Evolutionary conservation across 2,888 invertebrate species (phyloP), one percentile per base, ranked within the genome.

Genomic region (Agrypnus murinus): DNA sequence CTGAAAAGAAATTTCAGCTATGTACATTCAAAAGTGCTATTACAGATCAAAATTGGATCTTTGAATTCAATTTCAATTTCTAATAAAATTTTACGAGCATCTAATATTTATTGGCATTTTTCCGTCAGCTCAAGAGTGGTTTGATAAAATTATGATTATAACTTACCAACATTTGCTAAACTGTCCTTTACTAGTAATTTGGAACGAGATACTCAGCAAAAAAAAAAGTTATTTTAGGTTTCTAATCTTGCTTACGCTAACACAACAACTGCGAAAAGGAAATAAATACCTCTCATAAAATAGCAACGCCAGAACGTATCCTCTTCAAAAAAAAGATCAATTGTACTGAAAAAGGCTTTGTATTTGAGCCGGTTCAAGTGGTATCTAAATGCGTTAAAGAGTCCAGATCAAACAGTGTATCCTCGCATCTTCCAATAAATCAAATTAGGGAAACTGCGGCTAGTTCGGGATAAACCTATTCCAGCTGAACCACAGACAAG

Each of bases 401-500:
- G 64, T 69, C 45, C 25, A 69, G 58, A 69, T 64, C 69, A 63
- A 65, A 69, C 65, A 32, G 66, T 59, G 36, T 40, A 53, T 66
- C 48, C 58, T 59, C 66, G 59, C 58, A 67, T 63, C 71, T 63
- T 71, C 57, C 66, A 63, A 71, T 71, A 71, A 71, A 71, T 71
- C 71, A 71, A 71, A 71, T 71, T 71, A 71, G 58, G 71, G 66
- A 71, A 71, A 71, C 71, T 67, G 66, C 50, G 66, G 67, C 62
- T 71, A 71, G 60, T 66, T 67, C 58, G 66, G 65, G 66, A 71
- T 71, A 71, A 67, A 71, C 66, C 71, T 66, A 71, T 67, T 65
- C 72, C 62, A 46, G 53, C 65, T 50, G 69, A 71, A 71, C 73
- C 62, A 65, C 69, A 68, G 73, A 74, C 73, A 71, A 65, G 71